These are phyloP conservation scores for Dryobota labecula DNA, from an alignment of 2,888 invertebrate species.

Conservation along the genomic window DNA sequence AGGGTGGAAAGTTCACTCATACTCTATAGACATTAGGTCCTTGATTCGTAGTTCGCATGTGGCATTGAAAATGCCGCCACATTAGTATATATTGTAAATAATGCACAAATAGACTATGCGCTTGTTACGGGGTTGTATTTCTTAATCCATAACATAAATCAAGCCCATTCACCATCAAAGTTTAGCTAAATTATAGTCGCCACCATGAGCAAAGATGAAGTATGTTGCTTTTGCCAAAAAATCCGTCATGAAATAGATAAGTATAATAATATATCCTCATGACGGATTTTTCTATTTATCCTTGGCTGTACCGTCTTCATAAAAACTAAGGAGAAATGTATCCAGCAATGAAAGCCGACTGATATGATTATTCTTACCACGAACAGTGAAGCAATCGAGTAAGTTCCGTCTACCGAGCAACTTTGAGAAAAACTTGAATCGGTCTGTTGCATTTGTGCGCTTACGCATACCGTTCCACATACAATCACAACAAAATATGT, in stretches of 20 bases:
- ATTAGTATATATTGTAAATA: no score
- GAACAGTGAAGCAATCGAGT: conserved; percentile 22
- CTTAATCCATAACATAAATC: not conserved
- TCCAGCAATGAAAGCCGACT: not conserved
- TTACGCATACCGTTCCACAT: conserved; percentile 33
- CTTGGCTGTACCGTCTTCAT: not conserved
- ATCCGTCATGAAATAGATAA: no score
- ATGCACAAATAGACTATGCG: no score
- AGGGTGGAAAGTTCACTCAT: no score
- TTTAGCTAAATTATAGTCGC: not conserved
- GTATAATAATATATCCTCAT: no score
- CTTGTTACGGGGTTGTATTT: no score
- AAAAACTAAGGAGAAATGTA: not conserved
- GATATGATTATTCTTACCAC: conserved; percentile 9
- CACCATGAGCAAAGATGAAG: not conserved
- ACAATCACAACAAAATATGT: conserved; percentile 20
- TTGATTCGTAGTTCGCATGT: no score
- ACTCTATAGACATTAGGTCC: no score
- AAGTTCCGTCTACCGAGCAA: not conserved
- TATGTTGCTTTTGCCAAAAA: not conserved
- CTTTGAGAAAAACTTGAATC: conserved; percentile 36
- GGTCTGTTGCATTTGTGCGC: conserved; percentile 18
- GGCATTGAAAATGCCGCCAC: no score
- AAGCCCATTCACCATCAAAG: no score
- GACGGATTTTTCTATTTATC: not conserved